Evolutionary conservation across 2,797 vertebrate genomes (phyloP).

Genomic region (Semaprochilodus insignis): DNA sequence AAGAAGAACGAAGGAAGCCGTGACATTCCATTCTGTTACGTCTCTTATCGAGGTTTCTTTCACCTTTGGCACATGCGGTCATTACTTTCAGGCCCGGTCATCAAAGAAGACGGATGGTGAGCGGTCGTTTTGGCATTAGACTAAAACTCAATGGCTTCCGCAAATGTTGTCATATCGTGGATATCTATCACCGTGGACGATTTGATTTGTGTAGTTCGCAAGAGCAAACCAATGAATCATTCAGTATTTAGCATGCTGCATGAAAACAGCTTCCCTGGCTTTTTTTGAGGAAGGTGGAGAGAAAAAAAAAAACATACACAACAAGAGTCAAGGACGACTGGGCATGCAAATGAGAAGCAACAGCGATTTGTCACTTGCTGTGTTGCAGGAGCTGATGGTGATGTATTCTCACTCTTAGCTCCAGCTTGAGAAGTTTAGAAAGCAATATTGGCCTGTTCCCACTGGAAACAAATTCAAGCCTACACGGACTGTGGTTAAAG

Average conservation of each 20-base stretch:
- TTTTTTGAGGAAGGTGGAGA: background rate
- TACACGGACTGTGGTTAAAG: background rate
- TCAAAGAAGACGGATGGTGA: background rate
- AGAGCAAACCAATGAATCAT: conserved; percentile 40
- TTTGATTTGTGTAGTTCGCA: conserved; percentile 6
- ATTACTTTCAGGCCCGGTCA: background rate
- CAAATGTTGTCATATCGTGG: background rate
- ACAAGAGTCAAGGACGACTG: conserved; percentile 63
- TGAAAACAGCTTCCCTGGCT: conserved; percentile 11
- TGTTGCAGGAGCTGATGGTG: conserved; percentile 62
- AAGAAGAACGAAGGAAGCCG: conserved; percentile 25
- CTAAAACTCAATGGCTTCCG: conserved; percentile 9
- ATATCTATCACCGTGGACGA: conserved; percentile 1
- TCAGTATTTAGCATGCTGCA: conserved; percentile 19
- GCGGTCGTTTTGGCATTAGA: background rate
- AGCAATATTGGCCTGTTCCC: conserved; percentile 23
- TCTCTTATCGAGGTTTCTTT: conserved; percentile 9
- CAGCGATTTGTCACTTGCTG: conserved; percentile 76
- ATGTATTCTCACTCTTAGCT: conserved; percentile 44
- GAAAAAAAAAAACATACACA: conserved; percentile 3
- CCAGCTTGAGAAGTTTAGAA: conserved; percentile 38
- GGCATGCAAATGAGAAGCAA: conserved; percentile 77
- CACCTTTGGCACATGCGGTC: background rate
- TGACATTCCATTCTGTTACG: conserved; percentile 35
- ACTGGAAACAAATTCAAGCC: conserved; percentile 30